phyloP scores from a whole-genome alignment of 1,140 invertebrate species.

The Drosophila suzukii region DNA sequence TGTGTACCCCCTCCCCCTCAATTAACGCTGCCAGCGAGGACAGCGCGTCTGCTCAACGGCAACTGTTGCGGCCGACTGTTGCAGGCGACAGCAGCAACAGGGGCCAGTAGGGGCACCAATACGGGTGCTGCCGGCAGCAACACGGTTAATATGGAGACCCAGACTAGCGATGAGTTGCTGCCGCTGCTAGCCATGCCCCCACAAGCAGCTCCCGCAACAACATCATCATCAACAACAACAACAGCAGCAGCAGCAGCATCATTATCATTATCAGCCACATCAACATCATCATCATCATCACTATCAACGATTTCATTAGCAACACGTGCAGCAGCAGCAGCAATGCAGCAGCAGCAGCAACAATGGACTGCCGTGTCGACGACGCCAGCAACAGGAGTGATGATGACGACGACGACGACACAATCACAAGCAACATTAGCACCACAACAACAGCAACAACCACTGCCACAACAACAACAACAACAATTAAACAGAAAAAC shows the following conservation, averaged over 20 bases:
- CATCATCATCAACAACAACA: background rate
- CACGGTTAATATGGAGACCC: constrained; percentile 73
- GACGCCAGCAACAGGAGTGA: constrained; percentile 40
- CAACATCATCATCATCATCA: constrained; percentile 16
- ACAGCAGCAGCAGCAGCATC: constrained; percentile 21
- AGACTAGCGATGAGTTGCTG: constrained; percentile 69
- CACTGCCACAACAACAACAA: constrained; percentile 38
- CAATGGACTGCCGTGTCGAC: constrained; percentile 75
- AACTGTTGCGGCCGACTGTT: constrained; percentile 42
- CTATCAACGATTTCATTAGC: constrained; percentile 36
- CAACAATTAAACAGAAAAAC: constrained; percentile 19
- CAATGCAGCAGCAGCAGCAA: constrained; percentile 48
- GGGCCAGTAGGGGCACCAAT: constrained; percentile 1
- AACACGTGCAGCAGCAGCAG: constrained; percentile 54
- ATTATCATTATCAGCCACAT: constrained; percentile 7
- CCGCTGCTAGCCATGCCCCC: constrained; percentile 38
- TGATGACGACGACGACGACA: constrained; percentile 51
- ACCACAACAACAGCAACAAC: constrained; percentile 32
- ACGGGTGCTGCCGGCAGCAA: constrained; percentile 6
- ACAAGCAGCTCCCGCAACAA: constrained; percentile 9
- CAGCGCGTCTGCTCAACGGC: constrained; percentile 59
- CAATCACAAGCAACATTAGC: constrained; percentile 31
- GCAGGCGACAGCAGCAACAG: constrained; percentile 17
- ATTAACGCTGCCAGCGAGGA: constrained; percentile 31
- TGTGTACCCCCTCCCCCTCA: constrained; percentile 4